A percentile compares a stretch with the other conserved stretches of the same genome.
phyloP scores from a whole-genome alignment of 1,140 invertebrate species.

The Acarapis woodi region DNA sequence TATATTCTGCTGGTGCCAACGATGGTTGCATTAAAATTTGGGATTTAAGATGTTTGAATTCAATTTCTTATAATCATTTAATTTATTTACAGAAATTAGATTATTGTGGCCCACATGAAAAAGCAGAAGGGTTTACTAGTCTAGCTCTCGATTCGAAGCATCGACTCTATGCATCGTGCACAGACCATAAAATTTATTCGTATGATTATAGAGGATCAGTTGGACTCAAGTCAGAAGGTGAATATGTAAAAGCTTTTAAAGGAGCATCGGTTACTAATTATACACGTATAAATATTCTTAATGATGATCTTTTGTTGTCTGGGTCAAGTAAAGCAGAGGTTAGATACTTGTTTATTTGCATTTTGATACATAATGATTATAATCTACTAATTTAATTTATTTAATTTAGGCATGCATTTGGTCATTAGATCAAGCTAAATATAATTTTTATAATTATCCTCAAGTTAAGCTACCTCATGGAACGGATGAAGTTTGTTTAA shows the following conservation, averaged over 20 bases:
- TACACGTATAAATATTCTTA: background rate
- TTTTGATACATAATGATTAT: too few species aligned
- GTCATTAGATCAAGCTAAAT: too few species aligned
- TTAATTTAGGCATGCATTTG: too few species aligned
- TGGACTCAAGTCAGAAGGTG: background rate
- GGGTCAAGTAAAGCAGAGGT: too few species aligned
- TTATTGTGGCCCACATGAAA: constrained; percentile 28
- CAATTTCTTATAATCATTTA: background rate
- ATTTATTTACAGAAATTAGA: background rate
- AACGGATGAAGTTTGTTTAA: too few species aligned
- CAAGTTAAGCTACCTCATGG: too few species aligned
- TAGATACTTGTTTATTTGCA: too few species aligned
- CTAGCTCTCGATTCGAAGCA: constrained; percentile 34
- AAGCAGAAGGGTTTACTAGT: constrained; percentile 17
- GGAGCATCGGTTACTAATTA: background rate
- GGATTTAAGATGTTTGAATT: background rate
- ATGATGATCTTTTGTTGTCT: background rate
- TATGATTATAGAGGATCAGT: too few species aligned
- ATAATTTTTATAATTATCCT: too few species aligned
- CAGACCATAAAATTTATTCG: constrained; percentile 45
- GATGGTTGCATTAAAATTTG: constrained; percentile 6
- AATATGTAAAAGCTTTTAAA: background rate
- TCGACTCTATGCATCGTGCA: constrained; percentile 46
- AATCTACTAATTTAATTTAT: too few species aligned
- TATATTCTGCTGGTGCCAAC: constrained; percentile 1